A percentile compares a stretch with the other conserved stretches of the same genome.
phyloP scores from a whole-genome alignment of 2,888 invertebrate genomes.

The Julus scandinavius region DNA sequence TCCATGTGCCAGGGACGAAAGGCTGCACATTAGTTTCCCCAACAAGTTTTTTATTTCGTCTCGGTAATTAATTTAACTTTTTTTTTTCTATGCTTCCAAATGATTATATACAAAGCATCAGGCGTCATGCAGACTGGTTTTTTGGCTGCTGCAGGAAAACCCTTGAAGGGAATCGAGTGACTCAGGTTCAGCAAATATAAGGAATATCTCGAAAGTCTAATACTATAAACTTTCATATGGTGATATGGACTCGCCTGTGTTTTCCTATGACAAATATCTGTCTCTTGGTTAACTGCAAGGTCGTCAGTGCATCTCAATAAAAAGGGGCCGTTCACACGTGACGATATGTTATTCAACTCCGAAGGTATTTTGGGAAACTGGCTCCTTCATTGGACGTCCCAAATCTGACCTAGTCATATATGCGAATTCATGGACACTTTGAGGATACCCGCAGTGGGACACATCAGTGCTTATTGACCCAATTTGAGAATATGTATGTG shows the following conservation, averaged over 20 bases:
- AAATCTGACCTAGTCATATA: too few species aligned
- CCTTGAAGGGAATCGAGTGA: neutral
- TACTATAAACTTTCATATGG: neutral
- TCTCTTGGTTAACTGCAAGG: neutral
- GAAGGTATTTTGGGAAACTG: neutral
- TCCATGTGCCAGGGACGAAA: neutral
- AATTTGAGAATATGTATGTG: too few species aligned
- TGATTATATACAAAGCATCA: neutral
- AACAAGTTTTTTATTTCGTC: neutral
- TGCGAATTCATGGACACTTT: too few species aligned
- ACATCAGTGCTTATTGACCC: too few species aligned
- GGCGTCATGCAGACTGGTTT: slow-evolving; percentile 37
- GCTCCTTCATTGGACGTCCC: too few species aligned
- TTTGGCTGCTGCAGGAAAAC: slow-evolving; percentile 12
- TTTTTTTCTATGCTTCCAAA: neutral
- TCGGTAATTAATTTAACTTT: slow-evolving; percentile 18
- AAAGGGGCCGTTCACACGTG: too few species aligned
- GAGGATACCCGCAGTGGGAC: too few species aligned
- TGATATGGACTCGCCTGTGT: neutral
- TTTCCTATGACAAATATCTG: too few species aligned
- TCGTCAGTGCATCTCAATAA: neutral
- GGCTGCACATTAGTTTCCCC: neutral
- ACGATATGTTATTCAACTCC: too few species aligned
- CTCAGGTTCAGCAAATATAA: neutral
- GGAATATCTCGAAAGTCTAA: neutral